Conservation (phyloP, 2,888 invertebrate species). For the Drosophila affinis region DNA sequence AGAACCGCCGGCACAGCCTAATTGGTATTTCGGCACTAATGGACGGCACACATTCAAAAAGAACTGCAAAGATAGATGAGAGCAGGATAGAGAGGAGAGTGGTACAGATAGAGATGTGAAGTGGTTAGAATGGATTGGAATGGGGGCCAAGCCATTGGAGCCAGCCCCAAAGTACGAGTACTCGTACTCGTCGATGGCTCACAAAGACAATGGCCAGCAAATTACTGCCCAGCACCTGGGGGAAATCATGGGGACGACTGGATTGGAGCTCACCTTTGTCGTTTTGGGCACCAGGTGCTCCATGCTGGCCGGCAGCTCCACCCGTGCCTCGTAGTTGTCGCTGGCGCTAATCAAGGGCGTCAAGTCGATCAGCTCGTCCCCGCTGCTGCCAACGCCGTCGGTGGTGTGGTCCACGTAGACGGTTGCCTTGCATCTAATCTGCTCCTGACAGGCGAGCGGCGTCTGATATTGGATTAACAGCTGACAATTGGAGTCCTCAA, state of each 20-base stretch:
- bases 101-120: slow-evolving; percentile 1
- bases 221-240: slow-evolving; percentile 35
- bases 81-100: not conserved
- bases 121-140: slow-evolving; percentile 18
- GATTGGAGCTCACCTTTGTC: slow-evolving; percentile 75
- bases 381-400: slow-evolving; percentile 64
- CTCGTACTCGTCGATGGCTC: not conserved
- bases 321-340: slow-evolving; percentile 82
- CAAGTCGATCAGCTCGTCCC: slow-evolving; percentile 79
- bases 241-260: slow-evolving; percentile 57
- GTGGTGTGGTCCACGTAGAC: slow-evolving; percentile 70
- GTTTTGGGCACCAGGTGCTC: slow-evolving; percentile 74
- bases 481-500: slow-evolving; percentile 84
- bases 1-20: slow-evolving; percentile 83
- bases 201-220: slow-evolving; percentile 48
- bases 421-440: slow-evolving; percentile 81
- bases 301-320: slow-evolving; percentile 73
- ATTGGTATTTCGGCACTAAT: slow-evolving; percentile 82
- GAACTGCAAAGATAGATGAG: slow-evolving; percentile 68
- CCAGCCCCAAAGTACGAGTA: not conserved
- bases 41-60: slow-evolving; percentile 84
- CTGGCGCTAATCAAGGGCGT: slow-evolving; percentile 82
- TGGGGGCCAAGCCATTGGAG: not conserved
- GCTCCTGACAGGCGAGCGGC: slow-evolving; percentile 81
- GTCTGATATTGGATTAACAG: slow-evolving; percentile 83